A percentile compares a stretch with the other conserved stretches of the same genome.
Conservation (phyloP, 53 echinoderm and acorn worm genomes). For the Patiria pectinifera region DNA sequence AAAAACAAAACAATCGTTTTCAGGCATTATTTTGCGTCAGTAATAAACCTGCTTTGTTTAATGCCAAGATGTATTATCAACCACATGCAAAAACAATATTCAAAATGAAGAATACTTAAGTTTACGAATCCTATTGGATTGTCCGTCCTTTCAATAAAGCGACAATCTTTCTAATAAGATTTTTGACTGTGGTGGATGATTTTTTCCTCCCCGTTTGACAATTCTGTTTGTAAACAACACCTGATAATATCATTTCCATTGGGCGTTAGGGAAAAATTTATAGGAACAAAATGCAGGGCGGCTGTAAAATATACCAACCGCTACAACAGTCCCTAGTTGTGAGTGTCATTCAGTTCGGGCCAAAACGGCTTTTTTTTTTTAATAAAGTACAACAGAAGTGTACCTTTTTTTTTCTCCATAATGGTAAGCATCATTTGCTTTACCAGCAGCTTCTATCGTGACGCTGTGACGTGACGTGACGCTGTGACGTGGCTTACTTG, state of each 20-base stretch:
- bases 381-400: slow-evolving; percentile 14
- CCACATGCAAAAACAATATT: background rate
- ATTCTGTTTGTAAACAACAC: slow-evolving; percentile 6
- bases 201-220: background rate
- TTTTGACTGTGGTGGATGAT: background rate
- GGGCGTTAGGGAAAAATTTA: slow-evolving; percentile 36
- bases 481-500: slow-evolving; percentile 47
- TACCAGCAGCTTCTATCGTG: background rate
- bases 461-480: background rate
- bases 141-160: background rate
- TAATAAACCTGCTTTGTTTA: background rate
- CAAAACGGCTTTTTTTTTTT: slow-evolving; percentile 14
- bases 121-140: background rate
- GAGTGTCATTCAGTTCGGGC: slow-evolving; percentile 53
- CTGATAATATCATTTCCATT: slow-evolving; percentile 49
- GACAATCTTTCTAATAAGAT: background rate
- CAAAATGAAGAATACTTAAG: slow-evolving; percentile 1
- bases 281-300: slow-evolving; percentile 2
- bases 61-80: slow-evolving; percentile 50
- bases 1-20: background rate
- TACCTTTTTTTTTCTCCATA: background rate
- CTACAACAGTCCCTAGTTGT: background rate
- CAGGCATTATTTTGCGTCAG: background rate
- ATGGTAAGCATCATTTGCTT: background rate
- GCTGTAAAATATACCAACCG: background rate